Percentiles rank a stretch among this genome's conserved stretches.
These are phyloP conservation scores for Propithecus coquereli DNA, from an alignment of 2,113 vertebrate species.

Conservation along the genomic window DNA sequence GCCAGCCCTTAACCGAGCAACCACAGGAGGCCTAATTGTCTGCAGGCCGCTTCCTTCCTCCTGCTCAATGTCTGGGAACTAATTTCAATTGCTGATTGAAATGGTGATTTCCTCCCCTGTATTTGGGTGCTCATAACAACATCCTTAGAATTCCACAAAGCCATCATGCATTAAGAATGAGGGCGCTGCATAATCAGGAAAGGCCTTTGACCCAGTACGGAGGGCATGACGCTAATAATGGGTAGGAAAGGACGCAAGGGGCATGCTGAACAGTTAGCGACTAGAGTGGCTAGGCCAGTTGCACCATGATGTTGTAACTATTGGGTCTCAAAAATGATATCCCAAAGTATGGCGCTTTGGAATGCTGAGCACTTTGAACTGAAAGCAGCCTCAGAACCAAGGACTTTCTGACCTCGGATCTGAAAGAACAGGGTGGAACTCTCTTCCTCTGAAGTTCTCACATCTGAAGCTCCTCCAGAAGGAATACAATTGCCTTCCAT, in stretches of 20 bases:
- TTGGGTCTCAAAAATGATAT: neutral
- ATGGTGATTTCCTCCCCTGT: neutral
- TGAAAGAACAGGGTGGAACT: neutral
- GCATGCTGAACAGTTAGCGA: neutral
- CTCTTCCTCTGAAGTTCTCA: neutral
- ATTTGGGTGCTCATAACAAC: slow-evolving; percentile 44
- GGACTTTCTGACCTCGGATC: neutral
- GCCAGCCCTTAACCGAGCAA: neutral
- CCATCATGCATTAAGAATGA: neutral
- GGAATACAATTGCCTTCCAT: neutral
- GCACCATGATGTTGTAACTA: slow-evolving; percentile 18
- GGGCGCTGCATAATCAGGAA: neutral
- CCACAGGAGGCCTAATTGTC: slow-evolving; percentile 17
- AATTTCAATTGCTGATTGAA: slow-evolving; percentile 53
- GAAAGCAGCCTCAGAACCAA: neutral
- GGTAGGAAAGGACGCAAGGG: neutral
- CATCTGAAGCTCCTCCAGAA: neutral
- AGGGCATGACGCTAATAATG: neutral
- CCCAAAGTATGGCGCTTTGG: neutral
- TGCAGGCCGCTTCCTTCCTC: slow-evolving; percentile 22
- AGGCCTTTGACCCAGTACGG: neutral
- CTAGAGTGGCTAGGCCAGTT: neutral
- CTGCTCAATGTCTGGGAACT: neutral
- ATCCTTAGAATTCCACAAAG: slow-evolving; percentile 36
- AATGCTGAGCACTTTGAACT: neutral